Base-by-base conservation (phyloP, 2,888 invertebrate species). In the Gonocerus acuteangulatus region DNA sequence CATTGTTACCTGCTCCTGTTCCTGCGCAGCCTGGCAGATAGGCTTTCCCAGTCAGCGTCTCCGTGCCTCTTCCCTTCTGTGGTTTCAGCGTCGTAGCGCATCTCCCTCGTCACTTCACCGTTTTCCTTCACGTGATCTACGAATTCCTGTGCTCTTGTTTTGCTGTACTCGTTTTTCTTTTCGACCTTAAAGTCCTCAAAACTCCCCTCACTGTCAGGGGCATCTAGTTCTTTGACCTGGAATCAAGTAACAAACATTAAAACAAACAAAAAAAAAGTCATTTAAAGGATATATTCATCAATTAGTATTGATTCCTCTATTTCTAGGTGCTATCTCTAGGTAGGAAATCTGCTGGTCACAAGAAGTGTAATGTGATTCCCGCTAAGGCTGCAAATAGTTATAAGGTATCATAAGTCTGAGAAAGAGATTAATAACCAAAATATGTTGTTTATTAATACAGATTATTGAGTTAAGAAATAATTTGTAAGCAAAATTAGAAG, bases 41-140 rank as follows among this genome's bases (percentile, higher is more conserved):
- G 78, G 70, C 87, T 87, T 71, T 89, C 88, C 84, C 87, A 89
- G 71, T 88, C 85, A 45, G 80, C 80, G 70, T 82, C 81, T 2
- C 83, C 84, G 70, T 82, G 78, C 66, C 84, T 78, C 72, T 85
- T 84, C 74, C 88, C 87, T 79, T 89, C 89, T 73, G 87, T 87
- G 48, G 68, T 68, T 58, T 68, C 68, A n/a, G 69, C 69, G 62
- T 70, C 68, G 65, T 67, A 70, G 71, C 87, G 83, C 81, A 89
- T 84, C 72, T 90, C 88, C 74, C 87, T 84, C 67, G 83, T 86
- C 70, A 90, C 79, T 71, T 87, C 82, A 71, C 87, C 82, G 68
- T 91, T 91, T 73, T 89, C 85, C 70, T 86, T 86, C 74, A 89
- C 78, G 73, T 89, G 86, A 74, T 91, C 90, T 52, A 90, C 88